Percentiles rank a stretch among this genome's conserved stretches.
Evolutionary conservation across 2,113 vertebrate species (phyloP).

Genomic region (Sorex fumeus): DNA sequence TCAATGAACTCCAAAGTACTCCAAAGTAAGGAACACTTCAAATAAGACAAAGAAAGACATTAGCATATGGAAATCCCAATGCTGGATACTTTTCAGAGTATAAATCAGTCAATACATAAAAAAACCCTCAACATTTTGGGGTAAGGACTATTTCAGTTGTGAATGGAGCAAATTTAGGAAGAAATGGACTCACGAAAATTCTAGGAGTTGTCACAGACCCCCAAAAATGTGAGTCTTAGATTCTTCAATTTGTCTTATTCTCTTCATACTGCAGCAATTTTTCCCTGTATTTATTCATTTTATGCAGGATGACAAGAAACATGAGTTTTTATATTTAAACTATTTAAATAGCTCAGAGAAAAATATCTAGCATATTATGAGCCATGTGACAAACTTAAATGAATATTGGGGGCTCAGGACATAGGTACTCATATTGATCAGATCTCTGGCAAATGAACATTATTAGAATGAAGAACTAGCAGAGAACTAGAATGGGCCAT

Average conservation of each 20-base stretch:
- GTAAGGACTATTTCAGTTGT: background rate
- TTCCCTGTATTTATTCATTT: no score
- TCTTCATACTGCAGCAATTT: no score
- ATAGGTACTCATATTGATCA: background rate
- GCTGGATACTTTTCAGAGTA: background rate
- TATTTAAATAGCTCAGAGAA: background rate
- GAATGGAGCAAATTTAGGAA: background rate
- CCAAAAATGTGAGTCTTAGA: background rate
- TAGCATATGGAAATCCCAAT: background rate
- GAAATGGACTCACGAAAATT: background rate
- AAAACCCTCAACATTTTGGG: background rate
- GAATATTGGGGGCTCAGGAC: background rate
- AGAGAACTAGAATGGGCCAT: background rate
- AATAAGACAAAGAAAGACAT: background rate
- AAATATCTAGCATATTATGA: background rate
- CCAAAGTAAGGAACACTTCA: background rate
- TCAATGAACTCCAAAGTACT: background rate
- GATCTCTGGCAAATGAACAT: background rate
- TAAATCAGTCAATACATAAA: background rate
- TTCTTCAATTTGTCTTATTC: no score
- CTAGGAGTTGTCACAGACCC: background rate
- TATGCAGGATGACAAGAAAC: no score
- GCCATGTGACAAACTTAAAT: background rate
- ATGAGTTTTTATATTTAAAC: background rate
- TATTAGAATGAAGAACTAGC: background rate